phyloP scores from a whole-genome alignment of 2,797 vertebrate genomes.

The Mormyrops boulengeri region DNA sequence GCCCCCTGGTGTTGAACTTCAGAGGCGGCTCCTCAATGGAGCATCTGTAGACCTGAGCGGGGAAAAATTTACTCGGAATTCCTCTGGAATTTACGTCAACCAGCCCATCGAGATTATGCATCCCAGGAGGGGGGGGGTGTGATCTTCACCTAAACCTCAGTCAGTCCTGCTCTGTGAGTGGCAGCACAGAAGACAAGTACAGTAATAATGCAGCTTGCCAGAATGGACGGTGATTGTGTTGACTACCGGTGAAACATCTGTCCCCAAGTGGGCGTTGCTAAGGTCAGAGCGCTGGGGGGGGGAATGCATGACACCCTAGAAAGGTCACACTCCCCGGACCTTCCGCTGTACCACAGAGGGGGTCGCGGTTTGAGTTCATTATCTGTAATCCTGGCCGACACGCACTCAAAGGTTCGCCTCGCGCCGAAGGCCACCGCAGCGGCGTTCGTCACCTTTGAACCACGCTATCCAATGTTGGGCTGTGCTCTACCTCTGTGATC shows the following conservation, averaged over 20 bases:
- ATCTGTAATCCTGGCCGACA: slow-evolving; percentile 38
- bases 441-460: slow-evolving; percentile 36
- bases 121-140: neutral
- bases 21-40: neutral
- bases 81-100: no score
- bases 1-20: neutral
- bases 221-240: neutral
- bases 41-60: neutral
- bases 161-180: neutral
- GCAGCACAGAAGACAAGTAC: neutral
- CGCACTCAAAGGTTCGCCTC: slow-evolving; percentile 39
- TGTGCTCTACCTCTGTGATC: slow-evolving; percentile 19
- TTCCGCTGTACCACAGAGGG: slow-evolving; percentile 24
- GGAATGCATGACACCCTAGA: neutral
- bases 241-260: neutral
- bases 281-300: neutral
- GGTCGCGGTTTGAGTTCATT: slow-evolving; percentile 34
- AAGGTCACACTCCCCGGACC: slow-evolving; percentile 22
- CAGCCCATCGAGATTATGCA: neutral
- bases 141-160: neutral
- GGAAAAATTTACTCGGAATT: neutral
- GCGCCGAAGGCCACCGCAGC: slow-evolving; percentile 25
- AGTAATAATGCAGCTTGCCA: neutral
- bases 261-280: neutral
- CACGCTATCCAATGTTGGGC: slow-evolving; percentile 14